Base-by-base conservation (phyloP, 2,797 vertebrate species). In the Arremon brunneinucha region DNA sequence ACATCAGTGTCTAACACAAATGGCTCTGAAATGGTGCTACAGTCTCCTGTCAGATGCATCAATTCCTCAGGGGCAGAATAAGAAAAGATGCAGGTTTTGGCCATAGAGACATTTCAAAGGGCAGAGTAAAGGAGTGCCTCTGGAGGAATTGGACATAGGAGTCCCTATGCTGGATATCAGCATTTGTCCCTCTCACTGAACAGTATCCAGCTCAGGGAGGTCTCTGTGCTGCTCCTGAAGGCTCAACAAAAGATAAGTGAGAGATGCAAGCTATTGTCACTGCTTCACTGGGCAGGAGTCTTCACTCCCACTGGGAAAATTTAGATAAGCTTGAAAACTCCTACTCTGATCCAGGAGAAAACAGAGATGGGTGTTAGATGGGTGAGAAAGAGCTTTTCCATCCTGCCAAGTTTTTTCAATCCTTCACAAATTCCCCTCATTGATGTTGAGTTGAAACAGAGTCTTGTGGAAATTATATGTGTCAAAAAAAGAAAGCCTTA, bases 291-390 rank as follows among this genome's bases (percentile, higher is more conserved):
- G 57, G 53, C 79, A 81, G 89, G 62, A 96, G 82, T 35, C 69
- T 90, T 89, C 84, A 75, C 15, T 87, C 91, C 79, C 57, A 86
- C 85, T 88, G 76, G 55, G 79, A 93, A 94, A 80, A 88, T 67
- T 85, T 55, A 94, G 96, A 91, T 96, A 94, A 86, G 83, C 82
- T 80, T 62, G 27, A 81, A 91, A 93, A 88, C 53, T 50, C 82
- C 69, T 78, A 14, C 32, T 81, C 22, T 90, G 57, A 89, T 64
- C 69, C 89, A 88, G 82, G 50, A 88, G 76, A 88, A 93, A 93
- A 86, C 49, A 93, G 82, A 89, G 35, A 35, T 35, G 67, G 37
- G 74, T 23, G 87, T 92, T 6, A 92, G 75, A 75, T 65, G 57
- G 30, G 62, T 27, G 50, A 93, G 82, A 94, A 94, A 69, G 75